Evolutionary conservation across 2,797 vertebrate species (phyloP).

Genomic region (Notamacropus eugenii): DNA sequence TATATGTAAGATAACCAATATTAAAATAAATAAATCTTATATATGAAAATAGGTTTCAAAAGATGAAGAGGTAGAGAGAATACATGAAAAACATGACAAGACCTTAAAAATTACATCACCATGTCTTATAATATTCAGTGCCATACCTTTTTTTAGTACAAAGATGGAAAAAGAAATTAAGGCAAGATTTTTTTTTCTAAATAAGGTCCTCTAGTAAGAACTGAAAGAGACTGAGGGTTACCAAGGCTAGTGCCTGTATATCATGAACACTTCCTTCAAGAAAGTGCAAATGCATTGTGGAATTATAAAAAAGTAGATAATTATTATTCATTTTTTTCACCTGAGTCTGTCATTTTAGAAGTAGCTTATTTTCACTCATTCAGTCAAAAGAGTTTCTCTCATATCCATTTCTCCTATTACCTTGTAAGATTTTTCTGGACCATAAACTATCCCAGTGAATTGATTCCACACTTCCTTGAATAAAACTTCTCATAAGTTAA

Average conservation of each 20-base stretch:
- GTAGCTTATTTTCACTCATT: constrained; percentile 52
- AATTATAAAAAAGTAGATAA: constrained; percentile 26
- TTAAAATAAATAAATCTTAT: neutral
- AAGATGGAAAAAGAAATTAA: neutral
- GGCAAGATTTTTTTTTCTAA: neutral
- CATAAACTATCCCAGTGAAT: constrained; percentile 74
- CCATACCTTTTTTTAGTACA: neutral
- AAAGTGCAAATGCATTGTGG: neutral
- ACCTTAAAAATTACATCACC: neutral
- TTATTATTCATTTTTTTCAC: constrained; percentile 24
- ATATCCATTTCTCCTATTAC: constrained; percentile 59
- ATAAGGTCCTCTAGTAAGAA: neutral
- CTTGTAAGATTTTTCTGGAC: constrained; percentile 62
- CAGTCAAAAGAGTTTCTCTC: neutral
- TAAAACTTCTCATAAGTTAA: constrained; percentile 73
- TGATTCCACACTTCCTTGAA: constrained; percentile 77
- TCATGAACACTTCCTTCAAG: neutral
- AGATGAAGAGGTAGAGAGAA: neutral
- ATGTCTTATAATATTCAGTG: neutral
- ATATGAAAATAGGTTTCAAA: neutral
- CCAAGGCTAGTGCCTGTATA: neutral
- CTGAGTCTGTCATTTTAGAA: constrained; percentile 32
- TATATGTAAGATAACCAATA: neutral
- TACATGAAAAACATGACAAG: neutral
- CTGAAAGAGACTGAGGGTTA: neutral